phyloP scores from a whole-genome alignment of 2,113 vertebrate genomes.

The Camarhynchus parvulus region DNA sequence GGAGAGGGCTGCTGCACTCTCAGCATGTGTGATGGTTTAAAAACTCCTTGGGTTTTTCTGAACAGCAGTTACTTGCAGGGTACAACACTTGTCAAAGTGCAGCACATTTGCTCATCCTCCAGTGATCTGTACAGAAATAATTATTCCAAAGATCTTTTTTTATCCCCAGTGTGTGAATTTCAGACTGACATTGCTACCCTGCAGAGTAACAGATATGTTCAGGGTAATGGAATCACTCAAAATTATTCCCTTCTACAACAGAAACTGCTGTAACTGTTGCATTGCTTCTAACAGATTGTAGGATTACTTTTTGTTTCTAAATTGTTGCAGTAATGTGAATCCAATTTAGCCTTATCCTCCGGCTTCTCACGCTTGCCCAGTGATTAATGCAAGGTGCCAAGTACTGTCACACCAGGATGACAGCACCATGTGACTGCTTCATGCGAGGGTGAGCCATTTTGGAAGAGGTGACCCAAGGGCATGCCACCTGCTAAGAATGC shows the following conservation, averaged over 20 bases:
- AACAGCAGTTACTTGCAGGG: background rate
- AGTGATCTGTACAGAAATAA: background rate
- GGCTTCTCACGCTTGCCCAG: rapidly evolving
- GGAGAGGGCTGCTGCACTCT: background rate
- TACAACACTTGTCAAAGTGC: background rate
- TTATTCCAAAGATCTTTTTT: background rate
- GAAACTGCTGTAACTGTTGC: background rate
- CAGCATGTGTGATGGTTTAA: background rate
- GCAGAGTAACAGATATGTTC: background rate
- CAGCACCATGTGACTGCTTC: rapidly evolving
- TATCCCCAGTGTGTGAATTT: background rate
- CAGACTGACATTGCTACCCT: background rate
- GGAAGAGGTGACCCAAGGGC: rapidly evolving
- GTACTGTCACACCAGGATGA: rapidly evolving
- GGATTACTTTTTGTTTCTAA: background rate
- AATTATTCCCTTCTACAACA: background rate
- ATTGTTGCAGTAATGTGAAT: background rate
- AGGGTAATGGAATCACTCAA: background rate
- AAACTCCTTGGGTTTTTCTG: background rate
- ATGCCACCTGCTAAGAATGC: rapidly evolving
- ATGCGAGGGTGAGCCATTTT: background rate
- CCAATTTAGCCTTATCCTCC: background rate
- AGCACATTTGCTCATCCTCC: background rate
- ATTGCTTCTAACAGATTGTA: background rate
- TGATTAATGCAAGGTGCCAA: background rate